Evolutionary conservation across 2,113 vertebrate genomes (phyloP), one percentile per base, ranked within the genome.

Genomic region (Pithys albifrons): DNA sequence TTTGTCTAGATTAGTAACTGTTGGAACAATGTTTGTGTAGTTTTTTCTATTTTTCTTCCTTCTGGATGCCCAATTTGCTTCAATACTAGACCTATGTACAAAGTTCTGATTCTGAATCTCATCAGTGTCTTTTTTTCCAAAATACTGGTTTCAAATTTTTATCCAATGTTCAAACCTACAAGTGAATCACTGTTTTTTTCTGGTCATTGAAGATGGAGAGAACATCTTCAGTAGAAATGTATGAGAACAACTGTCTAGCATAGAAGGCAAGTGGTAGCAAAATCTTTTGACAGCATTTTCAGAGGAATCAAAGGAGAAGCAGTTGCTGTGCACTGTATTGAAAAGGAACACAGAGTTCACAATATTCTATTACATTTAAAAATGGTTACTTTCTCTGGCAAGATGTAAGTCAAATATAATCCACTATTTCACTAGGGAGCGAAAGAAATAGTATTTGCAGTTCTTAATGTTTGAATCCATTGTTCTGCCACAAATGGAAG

Each of bases 271-370:
- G 46, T 65, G 90, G 59, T 83, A 80, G 72, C 49, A 84, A 95
- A 91, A 93, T 85, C 48, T 91, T 96, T 67, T 96, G 95, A 90
- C 88, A 94, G 35, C 3, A 2, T 88, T 88, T 88, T 39, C 59
- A 85, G 22, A 80, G 55, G 33, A 85, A 74, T 85, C 90, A 76
- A 64, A 87, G 48, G 78, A 73, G 61, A 83, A 48, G 73, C 14
- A 27, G 51, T 72, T 88, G 33, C 90, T 83, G 59, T 90, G 59
- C 64, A 29, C 46, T 74, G 76, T 66, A 79, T 86, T 61, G 51
- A 51, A 84, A 92, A 64, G 51, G 88, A 92, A 71, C 86, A 45
- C 4, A 48, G 72, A 64, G 83, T 95, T 94, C 69, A 71, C 46
- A 62, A 31, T 62, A 19, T 57, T 95, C 66, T 73, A 85, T 76